A percentile compares a stretch with the other conserved stretches of the same genome.
These are phyloP conservation scores for Zenarchopterus dispar DNA, from an alignment of 2,797 vertebrate genomes.

Conservation along the genomic window DNA sequence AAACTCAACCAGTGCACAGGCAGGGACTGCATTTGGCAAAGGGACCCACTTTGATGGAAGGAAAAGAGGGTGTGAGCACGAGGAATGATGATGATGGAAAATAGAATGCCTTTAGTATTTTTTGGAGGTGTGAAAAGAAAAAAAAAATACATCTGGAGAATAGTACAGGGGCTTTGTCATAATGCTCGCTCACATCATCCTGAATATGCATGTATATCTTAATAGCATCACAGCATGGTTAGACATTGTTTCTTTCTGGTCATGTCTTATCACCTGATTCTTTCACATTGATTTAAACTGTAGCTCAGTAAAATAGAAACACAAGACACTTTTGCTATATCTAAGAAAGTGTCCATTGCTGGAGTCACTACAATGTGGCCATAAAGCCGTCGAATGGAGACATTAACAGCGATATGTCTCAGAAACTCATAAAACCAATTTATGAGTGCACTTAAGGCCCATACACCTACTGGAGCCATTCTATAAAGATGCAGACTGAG, in stretches of 20 bases:
- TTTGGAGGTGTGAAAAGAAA: constrained; percentile 56
- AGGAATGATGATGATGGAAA: constrained; percentile 47
- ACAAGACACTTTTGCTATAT: constrained; percentile 61
- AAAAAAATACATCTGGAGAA: constrained; percentile 61
- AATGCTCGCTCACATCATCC: constrained; percentile 16
- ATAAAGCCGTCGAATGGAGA: constrained; percentile 81
- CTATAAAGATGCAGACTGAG: constrained; percentile 80
- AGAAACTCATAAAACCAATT: constrained; percentile 84
- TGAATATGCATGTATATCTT: constrained; percentile 8
- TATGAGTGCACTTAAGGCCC: constrained; percentile 82
- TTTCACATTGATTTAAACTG: neutral
- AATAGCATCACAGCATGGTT: constrained; percentile 6
- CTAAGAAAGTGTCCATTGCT: constrained; percentile 67
- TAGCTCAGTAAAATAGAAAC: neutral
- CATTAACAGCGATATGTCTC: constrained; percentile 82
- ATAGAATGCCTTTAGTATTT: constrained; percentile 46
- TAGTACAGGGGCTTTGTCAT: constrained; percentile 37
- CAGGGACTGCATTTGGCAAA: constrained; percentile 80
- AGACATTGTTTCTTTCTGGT: constrained; percentile 8
- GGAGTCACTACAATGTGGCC: constrained; percentile 70
- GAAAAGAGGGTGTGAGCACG: constrained; percentile 71
- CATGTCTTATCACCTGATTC: constrained; percentile 3
- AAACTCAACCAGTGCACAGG: constrained; percentile 76
- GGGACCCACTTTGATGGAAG: constrained; percentile 75
- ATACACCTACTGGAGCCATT: constrained; percentile 76